Evolutionary conservation across 2,888 invertebrate genomes (phyloP), one percentile per base, ranked within the genome.

Genomic region (Tipula lateralis): DNA sequence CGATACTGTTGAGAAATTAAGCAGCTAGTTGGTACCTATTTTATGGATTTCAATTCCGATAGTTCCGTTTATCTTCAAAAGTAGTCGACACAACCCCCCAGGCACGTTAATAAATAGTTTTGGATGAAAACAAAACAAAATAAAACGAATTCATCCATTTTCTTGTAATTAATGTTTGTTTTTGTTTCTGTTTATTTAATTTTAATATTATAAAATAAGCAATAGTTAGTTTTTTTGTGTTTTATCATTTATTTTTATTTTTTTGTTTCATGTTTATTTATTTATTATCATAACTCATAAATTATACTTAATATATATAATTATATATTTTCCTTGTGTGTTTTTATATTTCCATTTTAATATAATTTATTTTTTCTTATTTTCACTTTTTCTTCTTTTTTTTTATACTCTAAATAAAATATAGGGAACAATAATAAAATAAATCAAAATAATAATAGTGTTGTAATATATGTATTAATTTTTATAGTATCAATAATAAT

Each of bases 251-350:
- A 13, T 39, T 39, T 39, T 39, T 39, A 39, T n/a, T 50, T 7
- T 50, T 50, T 50, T 66, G 84, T 85, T 84, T 24, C 36, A 66
- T 66, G 19, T 66, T 24, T 84, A 81, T 84, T 84, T 85, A 86
- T n/a, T 24, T 24, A 66, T 66, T 66, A 66, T 66, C 24, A 66
- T 66, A 66, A 66, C 66, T 66, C 66, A 66, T 66, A 66, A 66
- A 66, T 66, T n/a, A 66, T 66, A 66, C 5, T 66, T 24, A 13
- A 13, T 39, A 39, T 39, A 66, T 66, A 24, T 66, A 66, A 44
- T 44, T 5, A 24, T 13, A 24, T 66, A 66, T 66, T 66, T 24
- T 66, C 66, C 66, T 66, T 66, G 24, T 66, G 44, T 50, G 66
- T 66, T 66, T 66, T 32, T 19, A 2, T 1, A 66, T 84, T 29